phyloP scores from a whole-genome alignment of 2,797 vertebrate genomes.

The Enteromius fasciolatus region DNA sequence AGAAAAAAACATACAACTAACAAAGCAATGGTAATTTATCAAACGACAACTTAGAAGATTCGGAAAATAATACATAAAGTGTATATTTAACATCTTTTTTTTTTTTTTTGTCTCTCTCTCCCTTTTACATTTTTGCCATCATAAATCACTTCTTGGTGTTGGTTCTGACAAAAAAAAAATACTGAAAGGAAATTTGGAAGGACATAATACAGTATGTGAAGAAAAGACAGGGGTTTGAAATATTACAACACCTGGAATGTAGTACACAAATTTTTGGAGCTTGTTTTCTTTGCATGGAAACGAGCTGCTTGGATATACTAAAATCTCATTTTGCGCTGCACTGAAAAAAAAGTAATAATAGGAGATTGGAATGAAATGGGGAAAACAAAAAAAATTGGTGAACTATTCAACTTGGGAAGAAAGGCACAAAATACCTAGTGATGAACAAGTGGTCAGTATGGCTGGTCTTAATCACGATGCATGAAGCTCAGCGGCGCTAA shows the following conservation, averaged over 20 bases:
- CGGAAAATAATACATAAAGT: background rate
- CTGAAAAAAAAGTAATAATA: background rate
- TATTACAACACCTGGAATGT: constrained; percentile 7
- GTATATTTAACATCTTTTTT: background rate
- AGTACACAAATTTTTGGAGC: background rate
- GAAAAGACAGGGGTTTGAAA: background rate
- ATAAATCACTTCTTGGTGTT: background rate
- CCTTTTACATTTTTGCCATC: background rate
- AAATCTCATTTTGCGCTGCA: background rate
- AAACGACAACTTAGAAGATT: background rate
- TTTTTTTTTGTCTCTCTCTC: background rate
- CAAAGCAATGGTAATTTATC: background rate
- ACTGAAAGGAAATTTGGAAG: background rate
- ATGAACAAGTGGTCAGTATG: constrained; percentile 46
- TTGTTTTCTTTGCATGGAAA: background rate
- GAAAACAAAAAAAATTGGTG: background rate
- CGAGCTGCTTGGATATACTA: background rate
- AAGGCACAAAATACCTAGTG: background rate
- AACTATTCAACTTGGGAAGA: constrained; percentile 5
- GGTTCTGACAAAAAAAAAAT: background rate
- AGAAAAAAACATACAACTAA: background rate
- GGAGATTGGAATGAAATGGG: background rate
- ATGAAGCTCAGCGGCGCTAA: constrained; percentile 37
- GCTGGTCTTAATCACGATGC: constrained; percentile 52
- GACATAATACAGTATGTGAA: background rate